Evolutionary conservation across 2,797 vertebrate genomes (phyloP).

Genomic region (Hyperoplus immaculatus): DNA sequence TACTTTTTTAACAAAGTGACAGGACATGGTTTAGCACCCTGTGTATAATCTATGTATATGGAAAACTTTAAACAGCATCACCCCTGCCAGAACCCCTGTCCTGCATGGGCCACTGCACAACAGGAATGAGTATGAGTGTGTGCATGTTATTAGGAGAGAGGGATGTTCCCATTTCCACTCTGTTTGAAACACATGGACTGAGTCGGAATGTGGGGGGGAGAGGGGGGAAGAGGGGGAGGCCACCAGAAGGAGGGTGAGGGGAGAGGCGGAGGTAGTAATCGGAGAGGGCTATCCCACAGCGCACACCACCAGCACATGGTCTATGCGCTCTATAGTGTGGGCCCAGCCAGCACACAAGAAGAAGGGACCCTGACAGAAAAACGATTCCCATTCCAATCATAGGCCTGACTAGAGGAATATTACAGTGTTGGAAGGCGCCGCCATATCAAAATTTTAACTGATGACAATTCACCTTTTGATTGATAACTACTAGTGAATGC

Average conservation of each 20-base stretch:
- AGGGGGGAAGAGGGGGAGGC: conserved; percentile 8
- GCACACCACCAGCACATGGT: conserved; percentile 67
- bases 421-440: background rate
- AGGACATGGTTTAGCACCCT: conserved; percentile 7
- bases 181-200: conserved; percentile 81
- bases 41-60: conserved; percentile 28
- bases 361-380: conserved; percentile 22
- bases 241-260: conserved; percentile 27
- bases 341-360: conserved; percentile 10
- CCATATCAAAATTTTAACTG: background rate
- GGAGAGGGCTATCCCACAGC: conserved; percentile 76
- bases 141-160: conserved; percentile 59
- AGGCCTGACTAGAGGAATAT: conserved; percentile 14
- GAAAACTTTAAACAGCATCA: conserved; percentile 24
- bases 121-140: conserved; percentile 75
- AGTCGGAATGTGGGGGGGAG: conserved; percentile 65
- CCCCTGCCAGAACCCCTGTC: conserved; percentile 33
- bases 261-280: conserved; percentile 61
- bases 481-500: too few relatives aligned
- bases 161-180: conserved; percentile 78
- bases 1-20: conserved; percentile 24
- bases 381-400: conserved; percentile 35
- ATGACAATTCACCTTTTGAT: too few relatives aligned
- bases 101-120: conserved; percentile 66
- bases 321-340: conserved; percentile 35